These are phyloP conservation scores for fruit fly (Drosophila melanogaster) DNA, from an alignment of 1,140 invertebrate species.

Conservation along the genomic window Release_6_plus_ISO1_MT NT_033777.3:6554501-6555000, in stretches of 20 bases:
- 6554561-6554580: slow-evolving; percentile 56
- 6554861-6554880: slow-evolving; percentile 79
- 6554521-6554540: slow-evolving; percentile 59
- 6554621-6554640: slow-evolving; percentile 81
- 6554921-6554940: slow-evolving; percentile 41
- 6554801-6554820: slow-evolving; percentile 12
- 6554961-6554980: slow-evolving; percentile 41
- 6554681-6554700: slow-evolving; percentile 31
- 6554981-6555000: slow-evolving; percentile 34
- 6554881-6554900: slow-evolving; percentile 47
- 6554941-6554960: slow-evolving; percentile 34
- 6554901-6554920: slow-evolving; percentile 48
- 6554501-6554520: slow-evolving; percentile 18
- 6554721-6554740: slow-evolving; percentile 16
- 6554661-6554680: slow-evolving; percentile 75
- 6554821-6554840: slow-evolving; percentile 45
- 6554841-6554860: slow-evolving; percentile 48
- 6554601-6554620: slow-evolving; percentile 16
- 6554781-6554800: slow-evolving; percentile 29
- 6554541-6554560: slow-evolving; percentile 80
- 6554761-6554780: slow-evolving; percentile 64
- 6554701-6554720: slow-evolving; percentile 39
- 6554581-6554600: slow-evolving; percentile 55
- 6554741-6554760: slow-evolving; percentile 20
- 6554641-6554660: slow-evolving; percentile 83